Conservation (phyloP, 2,888 invertebrate genomes). For the Trachelus iudaicus region DNA sequence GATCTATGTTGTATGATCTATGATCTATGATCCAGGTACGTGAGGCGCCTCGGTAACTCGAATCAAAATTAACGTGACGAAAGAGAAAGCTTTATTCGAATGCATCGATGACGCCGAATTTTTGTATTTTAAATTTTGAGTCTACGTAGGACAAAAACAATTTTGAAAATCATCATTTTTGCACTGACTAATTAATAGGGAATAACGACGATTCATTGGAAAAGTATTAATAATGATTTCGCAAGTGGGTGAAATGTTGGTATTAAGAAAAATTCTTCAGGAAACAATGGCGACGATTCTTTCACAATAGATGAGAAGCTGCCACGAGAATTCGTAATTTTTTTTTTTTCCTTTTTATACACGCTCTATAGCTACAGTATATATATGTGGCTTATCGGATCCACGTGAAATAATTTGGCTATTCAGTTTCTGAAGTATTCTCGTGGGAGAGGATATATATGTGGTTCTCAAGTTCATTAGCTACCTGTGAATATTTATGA, state of each 20-base stretch:
- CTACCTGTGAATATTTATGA: neutral
- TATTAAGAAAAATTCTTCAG: neutral
- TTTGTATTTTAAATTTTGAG: neutral
- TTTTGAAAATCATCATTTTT: neutral
- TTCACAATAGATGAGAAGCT: neutral
- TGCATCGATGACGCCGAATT: neutral
- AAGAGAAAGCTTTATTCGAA: neutral
- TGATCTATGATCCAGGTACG: neutral
- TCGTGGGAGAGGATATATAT: conserved; percentile 13
- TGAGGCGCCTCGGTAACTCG: neutral
- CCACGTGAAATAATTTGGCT: too few species aligned
- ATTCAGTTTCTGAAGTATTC: too few species aligned
- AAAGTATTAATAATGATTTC: neutral
- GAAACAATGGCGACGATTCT: neutral
- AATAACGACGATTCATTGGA: neutral
- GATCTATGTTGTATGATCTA: neutral
- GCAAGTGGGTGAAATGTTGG: neutral
- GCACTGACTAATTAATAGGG: too few species aligned
- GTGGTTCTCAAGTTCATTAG: conserved; percentile 20
- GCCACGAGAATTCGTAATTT: neutral
- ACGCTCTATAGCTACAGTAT: neutral
- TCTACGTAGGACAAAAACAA: too few species aligned
- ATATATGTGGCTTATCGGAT: too few species aligned
- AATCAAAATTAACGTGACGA: neutral
- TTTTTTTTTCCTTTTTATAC: neutral